Conservation (phyloP, 2,113 vertebrate species). For the Eublepharis macularius region DNA sequence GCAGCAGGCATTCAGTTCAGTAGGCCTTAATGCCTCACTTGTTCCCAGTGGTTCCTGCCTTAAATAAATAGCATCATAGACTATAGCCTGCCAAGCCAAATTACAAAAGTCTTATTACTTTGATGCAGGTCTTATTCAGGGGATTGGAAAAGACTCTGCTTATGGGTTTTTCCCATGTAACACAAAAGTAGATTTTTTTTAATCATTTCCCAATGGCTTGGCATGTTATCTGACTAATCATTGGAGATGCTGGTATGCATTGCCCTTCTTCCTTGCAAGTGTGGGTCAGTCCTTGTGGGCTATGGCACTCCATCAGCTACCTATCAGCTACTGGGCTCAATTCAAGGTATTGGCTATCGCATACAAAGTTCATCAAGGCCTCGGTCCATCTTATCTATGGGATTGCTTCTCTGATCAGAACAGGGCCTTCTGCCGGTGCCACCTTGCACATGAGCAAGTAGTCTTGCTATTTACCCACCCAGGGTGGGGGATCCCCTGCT, state of each 20-base stretch:
- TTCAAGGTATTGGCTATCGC: no score
- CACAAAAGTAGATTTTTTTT: conserved; percentile 11
- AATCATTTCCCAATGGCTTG: conserved; percentile 4
- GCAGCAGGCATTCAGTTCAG: not conserved
- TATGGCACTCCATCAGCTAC: no score
- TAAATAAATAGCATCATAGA: not conserved
- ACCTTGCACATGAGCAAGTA: no score
- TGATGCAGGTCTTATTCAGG: not conserved
- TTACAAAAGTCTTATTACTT: not conserved
- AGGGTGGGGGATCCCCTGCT: no score
- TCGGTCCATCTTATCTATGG: no score
- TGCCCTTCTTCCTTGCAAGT: not conserved
- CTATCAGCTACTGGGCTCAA: no score
- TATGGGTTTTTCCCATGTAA: conserved; percentile 6
- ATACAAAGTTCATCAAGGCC: no score
- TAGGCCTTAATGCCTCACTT: not conserved
- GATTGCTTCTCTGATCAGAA: no score
- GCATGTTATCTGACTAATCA: not conserved
- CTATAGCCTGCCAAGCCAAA: not conserved
- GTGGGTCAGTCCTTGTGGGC: not conserved
- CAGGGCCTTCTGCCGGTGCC: no score
- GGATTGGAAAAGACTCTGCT: conserved; percentile 9
- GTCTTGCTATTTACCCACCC: no score
- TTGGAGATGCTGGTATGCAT: not conserved
- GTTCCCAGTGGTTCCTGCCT: not conserved